Conservation (phyloP, 2,113 vertebrate species). For the Cervus canadensis region DNA sequence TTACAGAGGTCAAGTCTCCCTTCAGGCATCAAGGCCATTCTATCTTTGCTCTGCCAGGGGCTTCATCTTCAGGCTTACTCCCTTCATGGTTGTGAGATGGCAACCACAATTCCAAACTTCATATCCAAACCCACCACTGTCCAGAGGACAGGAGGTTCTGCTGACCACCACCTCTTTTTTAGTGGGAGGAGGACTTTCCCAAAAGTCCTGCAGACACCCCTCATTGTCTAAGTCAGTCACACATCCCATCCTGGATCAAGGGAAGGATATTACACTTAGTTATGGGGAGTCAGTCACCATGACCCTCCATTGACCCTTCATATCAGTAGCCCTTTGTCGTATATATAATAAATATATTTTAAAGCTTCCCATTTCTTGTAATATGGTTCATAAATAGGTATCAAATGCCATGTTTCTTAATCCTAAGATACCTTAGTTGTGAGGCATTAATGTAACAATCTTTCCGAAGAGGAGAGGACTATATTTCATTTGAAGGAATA, state of each 20-base stretch:
- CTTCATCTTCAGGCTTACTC: neutral
- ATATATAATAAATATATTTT: neutral
- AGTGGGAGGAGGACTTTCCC: neutral
- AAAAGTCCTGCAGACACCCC: neutral
- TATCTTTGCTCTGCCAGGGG: neutral
- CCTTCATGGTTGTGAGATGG: neutral
- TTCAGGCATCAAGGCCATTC: neutral
- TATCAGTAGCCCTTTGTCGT: neutral
- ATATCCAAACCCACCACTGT: neutral
- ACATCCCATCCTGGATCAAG: neutral
- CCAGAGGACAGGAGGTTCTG: neutral
- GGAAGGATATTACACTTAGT: neutral
- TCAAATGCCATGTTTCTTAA: neutral
- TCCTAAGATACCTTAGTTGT: neutral
- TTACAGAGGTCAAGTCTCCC: neutral
- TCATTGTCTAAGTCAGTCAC: neutral
- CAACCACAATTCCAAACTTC: neutral
- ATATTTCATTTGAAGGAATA: neutral
- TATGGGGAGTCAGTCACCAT: neutral
- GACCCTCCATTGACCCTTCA: neutral
- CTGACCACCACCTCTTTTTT: neutral
- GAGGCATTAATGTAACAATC: neutral
- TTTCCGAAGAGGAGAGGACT: neutral
- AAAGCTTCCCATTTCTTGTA: neutral
- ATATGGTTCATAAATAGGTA: neutral